Evolutionary conservation across 1,140 invertebrate genomes (phyloP).

Genomic region (Linepithema humile): DNA sequence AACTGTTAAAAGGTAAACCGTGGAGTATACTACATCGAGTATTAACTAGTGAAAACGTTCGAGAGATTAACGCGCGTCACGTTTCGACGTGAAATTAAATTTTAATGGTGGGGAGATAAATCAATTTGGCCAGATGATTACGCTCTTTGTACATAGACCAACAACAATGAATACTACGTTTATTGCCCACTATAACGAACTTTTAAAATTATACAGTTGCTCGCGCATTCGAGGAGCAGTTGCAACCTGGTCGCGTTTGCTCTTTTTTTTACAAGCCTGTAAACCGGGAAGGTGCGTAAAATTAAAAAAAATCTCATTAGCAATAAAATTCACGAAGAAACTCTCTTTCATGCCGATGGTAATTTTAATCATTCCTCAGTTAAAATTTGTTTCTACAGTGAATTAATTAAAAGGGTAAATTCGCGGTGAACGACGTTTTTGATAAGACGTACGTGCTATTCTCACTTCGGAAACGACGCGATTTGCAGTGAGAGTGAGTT

Average conservation of each 20-base stretch:
- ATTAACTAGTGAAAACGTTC: conserved; percentile 28
- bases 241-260: background rate
- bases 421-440: background rate
- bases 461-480: background rate
- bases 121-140: background rate
- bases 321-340: background rate
- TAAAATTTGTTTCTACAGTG: conserved; percentile 2
- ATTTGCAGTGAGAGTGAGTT: conserved; percentile 11
- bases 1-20: background rate
- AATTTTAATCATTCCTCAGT: background rate
- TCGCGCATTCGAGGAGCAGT: background rate
- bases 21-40: background rate
- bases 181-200: background rate
- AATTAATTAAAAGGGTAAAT: conserved; percentile 21
- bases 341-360: background rate
- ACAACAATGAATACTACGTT: conserved; percentile 5
- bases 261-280: background rate
- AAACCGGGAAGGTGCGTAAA: background rate
- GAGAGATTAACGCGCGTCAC: background rate
- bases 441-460: background rate
- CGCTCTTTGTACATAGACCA: background rate
- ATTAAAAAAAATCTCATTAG: conserved; percentile 10
- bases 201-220: background rate
- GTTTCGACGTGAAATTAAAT: conserved; percentile 14
- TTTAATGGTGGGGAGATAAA: conserved; percentile 17